Conservation (phyloP, 92 coral and sea anemone genomes). For the Porites lobata region DNA sequence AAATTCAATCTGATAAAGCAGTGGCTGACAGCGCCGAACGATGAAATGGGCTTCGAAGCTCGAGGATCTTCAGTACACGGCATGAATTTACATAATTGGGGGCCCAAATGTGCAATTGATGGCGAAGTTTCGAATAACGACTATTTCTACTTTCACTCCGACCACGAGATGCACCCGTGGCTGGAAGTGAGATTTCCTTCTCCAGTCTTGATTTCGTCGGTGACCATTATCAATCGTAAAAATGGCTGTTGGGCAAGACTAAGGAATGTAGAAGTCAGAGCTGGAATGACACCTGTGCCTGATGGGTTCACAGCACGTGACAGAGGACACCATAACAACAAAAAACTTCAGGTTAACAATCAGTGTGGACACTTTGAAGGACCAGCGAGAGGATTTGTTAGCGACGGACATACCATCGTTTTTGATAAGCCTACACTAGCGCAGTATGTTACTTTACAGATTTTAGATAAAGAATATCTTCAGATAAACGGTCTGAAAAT, state of each 20-base stretch:
- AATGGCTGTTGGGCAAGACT: neutral
- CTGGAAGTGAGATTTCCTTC: too few species aligned
- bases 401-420: neutral
- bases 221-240: conserved; percentile 14
- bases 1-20: neutral
- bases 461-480: neutral
- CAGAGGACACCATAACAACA: neutral
- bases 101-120: conserved; percentile 5
- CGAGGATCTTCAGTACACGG: neutral
- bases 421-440: neutral
- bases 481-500: neutral
- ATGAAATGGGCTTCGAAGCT: neutral
- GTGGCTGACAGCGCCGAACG: neutral
- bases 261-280: neutral
- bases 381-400: neutral
- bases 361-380: neutral
- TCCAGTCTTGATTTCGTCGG: neutral
- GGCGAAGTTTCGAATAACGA: neutral
- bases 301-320: neutral
- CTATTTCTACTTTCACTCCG: neutral
- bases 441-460: conserved; percentile 2
- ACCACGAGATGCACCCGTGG: neutral
- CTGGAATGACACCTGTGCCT: neutral
- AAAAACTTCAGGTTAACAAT: neutral
- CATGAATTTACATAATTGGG: neutral